These are phyloP conservation scores for Triplophysa dalaica DNA, from an alignment of 2,113 vertebrate species.

Conservation along the genomic window DNA sequence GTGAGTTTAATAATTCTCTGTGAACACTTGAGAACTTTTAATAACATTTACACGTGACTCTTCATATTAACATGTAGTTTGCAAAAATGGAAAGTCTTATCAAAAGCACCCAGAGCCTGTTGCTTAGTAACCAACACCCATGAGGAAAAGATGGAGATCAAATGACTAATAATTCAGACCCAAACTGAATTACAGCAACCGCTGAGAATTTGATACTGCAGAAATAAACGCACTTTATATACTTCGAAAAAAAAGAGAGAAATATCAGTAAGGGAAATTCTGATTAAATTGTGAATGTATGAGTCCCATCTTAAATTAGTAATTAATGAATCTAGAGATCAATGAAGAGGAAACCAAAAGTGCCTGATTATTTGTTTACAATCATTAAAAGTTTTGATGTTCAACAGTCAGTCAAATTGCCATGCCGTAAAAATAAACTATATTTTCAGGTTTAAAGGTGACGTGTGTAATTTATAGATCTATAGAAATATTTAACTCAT, in stretches of 20 bases:
- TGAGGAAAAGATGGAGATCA: conserved; percentile 25
- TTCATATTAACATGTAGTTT: neutral
- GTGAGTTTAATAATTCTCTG: neutral
- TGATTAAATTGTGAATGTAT: neutral
- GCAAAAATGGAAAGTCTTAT: conserved; percentile 3
- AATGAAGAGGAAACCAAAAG: neutral
- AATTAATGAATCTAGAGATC: neutral
- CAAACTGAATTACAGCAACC: conserved; percentile 8
- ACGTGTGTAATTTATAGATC: conserved; percentile 1
- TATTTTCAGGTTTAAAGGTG: neutral
- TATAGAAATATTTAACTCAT: too few species aligned
- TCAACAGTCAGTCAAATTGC: too few species aligned
- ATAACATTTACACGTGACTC: neutral
- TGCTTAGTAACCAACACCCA: conserved; percentile 33
- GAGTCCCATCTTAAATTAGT: neutral
- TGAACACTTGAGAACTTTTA: neutral
- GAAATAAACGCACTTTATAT: neutral
- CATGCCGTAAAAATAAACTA: neutral
- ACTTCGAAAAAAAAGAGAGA: neutral
- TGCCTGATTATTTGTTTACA: neutral
- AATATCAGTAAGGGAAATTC: neutral
- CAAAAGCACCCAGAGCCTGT: conserved; percentile 2
- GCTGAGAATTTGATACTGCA: neutral
- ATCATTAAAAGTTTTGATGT: too few species aligned
- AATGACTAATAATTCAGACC: conserved; percentile 23